Percentiles rank a stretch among this genome's conserved stretches.
Evolutionary conservation across 2,888 invertebrate species (phyloP).

Genomic region (Troides aeacus): DNA sequence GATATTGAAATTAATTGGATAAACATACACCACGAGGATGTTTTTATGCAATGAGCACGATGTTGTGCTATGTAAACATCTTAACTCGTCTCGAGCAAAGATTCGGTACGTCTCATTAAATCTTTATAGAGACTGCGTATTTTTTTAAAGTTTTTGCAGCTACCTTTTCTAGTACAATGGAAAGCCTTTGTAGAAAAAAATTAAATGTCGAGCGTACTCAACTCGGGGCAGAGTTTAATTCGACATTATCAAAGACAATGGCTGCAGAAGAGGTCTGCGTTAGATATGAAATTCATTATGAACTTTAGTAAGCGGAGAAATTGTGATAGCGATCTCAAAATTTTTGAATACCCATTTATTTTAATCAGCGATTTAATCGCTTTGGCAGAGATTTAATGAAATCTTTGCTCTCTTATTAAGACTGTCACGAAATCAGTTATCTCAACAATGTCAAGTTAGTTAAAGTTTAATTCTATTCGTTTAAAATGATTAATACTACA

Average conservation of each 20-base stretch:
- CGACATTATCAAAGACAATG: constrained; percentile 19
- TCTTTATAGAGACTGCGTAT: neutral
- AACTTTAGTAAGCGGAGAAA: constrained; percentile 13
- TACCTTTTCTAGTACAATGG: neutral
- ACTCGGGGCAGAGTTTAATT: constrained; percentile 11
- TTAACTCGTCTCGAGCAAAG: too few species aligned
- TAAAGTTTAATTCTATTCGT: neutral
- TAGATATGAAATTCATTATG: constrained; percentile 21
- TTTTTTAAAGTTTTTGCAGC: neutral
- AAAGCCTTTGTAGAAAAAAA: constrained; percentile 5
- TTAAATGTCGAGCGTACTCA: constrained; percentile 8
- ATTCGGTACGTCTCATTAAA: too few species aligned
- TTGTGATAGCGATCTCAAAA: constrained; percentile 1
- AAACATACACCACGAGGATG: too few species aligned
- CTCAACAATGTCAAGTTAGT: too few species aligned
- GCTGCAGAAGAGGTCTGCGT: constrained; percentile 15
- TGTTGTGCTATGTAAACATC: too few species aligned
- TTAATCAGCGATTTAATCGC: neutral
- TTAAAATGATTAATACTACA: neutral
- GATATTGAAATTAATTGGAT: too few species aligned
- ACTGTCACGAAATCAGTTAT: neutral
- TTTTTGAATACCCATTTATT: neutral
- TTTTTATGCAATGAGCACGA: too few species aligned
- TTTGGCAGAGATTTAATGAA: neutral
- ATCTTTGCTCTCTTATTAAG: neutral